Evolutionary conservation across 2,888 invertebrate genomes (phyloP).

Genomic region (Leucania comma): DNA sequence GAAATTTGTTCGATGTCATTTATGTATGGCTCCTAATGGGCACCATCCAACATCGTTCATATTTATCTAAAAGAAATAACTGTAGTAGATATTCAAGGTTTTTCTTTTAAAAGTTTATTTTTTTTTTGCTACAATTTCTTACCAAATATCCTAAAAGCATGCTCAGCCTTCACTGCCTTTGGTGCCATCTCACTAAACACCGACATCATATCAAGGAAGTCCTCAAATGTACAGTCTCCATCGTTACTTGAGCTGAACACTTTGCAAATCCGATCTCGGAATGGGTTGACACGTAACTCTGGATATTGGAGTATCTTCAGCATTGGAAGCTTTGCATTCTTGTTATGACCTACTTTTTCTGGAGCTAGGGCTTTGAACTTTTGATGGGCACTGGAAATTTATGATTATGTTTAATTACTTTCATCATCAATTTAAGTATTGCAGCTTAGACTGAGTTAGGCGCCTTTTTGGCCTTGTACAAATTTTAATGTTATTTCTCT

Average conservation of each 20-base stretch:
- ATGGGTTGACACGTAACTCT: slow-evolving; percentile 97
- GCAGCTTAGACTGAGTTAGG: no score
- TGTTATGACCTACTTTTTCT: slow-evolving; percentile 96
- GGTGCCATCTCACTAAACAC: slow-evolving; percentile 98
- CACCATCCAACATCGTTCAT: no score
- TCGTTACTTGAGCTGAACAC: slow-evolving; percentile 97
- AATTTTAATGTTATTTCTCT: no score
- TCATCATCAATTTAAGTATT: background rate
- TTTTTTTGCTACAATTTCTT: slow-evolving; percentile 61
- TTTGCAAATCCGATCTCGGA: slow-evolving; percentile 97
- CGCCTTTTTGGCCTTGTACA: no score
- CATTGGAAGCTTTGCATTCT: slow-evolving; percentile 96
- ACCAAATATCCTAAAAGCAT: slow-evolving; percentile 99
- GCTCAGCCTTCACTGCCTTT: slow-evolving; percentile 97
- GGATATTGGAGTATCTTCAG: slow-evolving; percentile 96
- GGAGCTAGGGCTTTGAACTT: slow-evolving; percentile 97
- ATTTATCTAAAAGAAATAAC: no score
- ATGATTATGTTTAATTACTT: no score
- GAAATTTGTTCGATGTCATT: no score
- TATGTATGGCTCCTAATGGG: no score
- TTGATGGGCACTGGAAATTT: slow-evolving; percentile 94
- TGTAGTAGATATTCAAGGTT: no score
- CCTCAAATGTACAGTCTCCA: slow-evolving; percentile 98
- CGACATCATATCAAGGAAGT: slow-evolving; percentile 99
- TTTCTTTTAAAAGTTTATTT: no score